Conservation (phyloP, 1,140 invertebrate genomes). For the Eubasilissa regina region DNA sequence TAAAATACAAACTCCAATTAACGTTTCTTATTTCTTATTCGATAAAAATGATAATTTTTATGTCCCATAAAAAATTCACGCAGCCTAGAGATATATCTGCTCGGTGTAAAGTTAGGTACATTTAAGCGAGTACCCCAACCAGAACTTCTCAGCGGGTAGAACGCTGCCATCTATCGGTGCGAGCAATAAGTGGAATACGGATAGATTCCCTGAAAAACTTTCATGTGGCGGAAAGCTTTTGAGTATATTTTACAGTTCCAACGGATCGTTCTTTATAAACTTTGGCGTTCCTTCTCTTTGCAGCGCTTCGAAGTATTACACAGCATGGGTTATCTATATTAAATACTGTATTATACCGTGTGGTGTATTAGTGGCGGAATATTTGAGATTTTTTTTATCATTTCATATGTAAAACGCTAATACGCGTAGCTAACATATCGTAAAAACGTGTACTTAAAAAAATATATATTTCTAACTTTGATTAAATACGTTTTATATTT, state of each 20-base stretch:
- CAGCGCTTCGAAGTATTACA: conserved; percentile 26
- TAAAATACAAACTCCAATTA: too few relatives aligned
- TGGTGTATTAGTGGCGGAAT: too few relatives aligned
- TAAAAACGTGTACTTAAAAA: too few relatives aligned
- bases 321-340: conserved; percentile 2
- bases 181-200: conserved; percentile 33
- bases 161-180: conserved; percentile 43
- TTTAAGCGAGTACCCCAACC: conserved; percentile 43
- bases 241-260: conserved; percentile 49
- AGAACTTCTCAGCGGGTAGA: conserved; percentile 13
- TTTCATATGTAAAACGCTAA: too few relatives aligned
- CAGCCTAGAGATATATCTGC: background rate
- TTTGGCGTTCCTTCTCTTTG: conserved; percentile 43
- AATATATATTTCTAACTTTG: too few relatives aligned
- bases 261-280: conserved; percentile 45
- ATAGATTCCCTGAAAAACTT: conserved; percentile 36
- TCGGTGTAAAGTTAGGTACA: conserved; percentile 19
- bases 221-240: conserved; percentile 40
- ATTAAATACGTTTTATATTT: too few relatives aligned
- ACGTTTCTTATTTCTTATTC: too few relatives aligned
- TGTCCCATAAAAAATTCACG: too few relatives aligned
- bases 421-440: too few relatives aligned
- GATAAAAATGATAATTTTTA: too few relatives aligned
- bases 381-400: too few relatives aligned
- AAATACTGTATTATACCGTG: background rate